These are phyloP conservation scores for Eulemur macaco DNA, from an alignment of 2,113 vertebrate genomes.

Conservation along the genomic window DNA sequence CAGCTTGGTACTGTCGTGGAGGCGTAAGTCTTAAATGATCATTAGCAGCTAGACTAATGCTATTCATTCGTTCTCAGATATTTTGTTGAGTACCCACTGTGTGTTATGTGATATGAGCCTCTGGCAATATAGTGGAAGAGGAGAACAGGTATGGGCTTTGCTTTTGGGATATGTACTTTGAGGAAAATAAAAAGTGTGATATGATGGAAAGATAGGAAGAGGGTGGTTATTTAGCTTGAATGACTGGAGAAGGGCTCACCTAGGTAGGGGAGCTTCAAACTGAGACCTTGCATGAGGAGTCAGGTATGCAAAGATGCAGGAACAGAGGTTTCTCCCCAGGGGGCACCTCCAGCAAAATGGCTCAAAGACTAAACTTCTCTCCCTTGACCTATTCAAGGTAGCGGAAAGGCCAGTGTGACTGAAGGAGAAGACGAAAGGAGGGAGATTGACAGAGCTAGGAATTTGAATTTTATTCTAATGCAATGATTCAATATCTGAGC, in stretches of 20 bases:
- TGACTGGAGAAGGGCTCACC: not conserved
- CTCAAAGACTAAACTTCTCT: not conserved
- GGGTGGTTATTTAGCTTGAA: not conserved
- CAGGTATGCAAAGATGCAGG: not conserved
- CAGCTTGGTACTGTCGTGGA: not conserved
- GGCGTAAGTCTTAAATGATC: not conserved
- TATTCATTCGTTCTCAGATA: not conserved
- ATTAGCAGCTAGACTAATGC: not conserved
- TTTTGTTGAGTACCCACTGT: not conserved
- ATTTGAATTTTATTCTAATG: not conserved
- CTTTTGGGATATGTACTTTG: not conserved
- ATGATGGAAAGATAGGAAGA: not conserved
- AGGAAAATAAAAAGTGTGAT: not conserved
- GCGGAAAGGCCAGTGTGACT: not conserved
- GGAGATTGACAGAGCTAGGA: rapidly evolving
- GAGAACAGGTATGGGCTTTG: not conserved
- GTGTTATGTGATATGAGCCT: not conserved
- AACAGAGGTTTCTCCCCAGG: not conserved
- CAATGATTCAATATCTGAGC: not conserved
- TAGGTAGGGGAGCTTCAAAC: not conserved
- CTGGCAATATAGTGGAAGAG: not conserved
- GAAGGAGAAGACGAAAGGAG: not conserved
- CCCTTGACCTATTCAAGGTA: not conserved
- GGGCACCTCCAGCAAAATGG: not conserved
- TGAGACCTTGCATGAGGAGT: not conserved